Percentiles rank a stretch among this genome's conserved stretches.
These are phyloP conservation scores for Caprella mutica DNA, from an alignment of 2,888 invertebrate genomes.

Conservation along the genomic window DNA sequence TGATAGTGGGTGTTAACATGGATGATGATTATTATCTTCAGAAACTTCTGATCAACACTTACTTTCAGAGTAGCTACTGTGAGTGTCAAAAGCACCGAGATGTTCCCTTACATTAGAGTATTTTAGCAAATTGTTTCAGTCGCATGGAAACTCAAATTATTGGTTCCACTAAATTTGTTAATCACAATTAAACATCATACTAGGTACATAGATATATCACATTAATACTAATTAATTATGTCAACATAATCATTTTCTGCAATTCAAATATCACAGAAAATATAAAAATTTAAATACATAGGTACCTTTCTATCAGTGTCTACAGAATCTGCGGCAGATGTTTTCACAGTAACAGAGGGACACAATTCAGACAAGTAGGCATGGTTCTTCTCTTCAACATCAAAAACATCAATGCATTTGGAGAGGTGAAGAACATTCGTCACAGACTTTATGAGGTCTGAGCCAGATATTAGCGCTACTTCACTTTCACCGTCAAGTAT, in stretches of 20 bases:
- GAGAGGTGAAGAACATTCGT: slow-evolving; percentile 72
- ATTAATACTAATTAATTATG: background rate
- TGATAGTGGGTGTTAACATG: too few species aligned
- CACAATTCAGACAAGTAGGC: slow-evolving; percentile 50
- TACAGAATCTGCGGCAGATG: slow-evolving; percentile 39
- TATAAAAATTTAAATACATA: slow-evolving; percentile 8
- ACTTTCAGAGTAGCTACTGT: too few species aligned
- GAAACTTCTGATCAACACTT: too few species aligned
- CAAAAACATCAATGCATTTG: slow-evolving; percentile 70
- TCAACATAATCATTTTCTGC: background rate
- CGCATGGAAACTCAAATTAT: too few species aligned
- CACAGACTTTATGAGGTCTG: slow-evolving; percentile 75
- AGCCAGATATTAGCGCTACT: slow-evolving; percentile 61
- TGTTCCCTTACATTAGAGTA: too few species aligned
- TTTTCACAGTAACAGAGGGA: slow-evolving; percentile 55
- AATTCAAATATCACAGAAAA: background rate
- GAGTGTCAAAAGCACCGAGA: too few species aligned
- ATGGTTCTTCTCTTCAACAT: slow-evolving; percentile 63
- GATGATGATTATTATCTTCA: too few species aligned
- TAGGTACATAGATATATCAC: background rate
- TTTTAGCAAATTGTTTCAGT: too few species aligned
- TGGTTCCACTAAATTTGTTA: too few species aligned
- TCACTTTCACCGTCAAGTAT: slow-evolving; percentile 2
- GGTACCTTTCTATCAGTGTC: slow-evolving; percentile 41
- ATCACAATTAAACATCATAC: background rate